phyloP scores from a whole-genome alignment of 1,140 invertebrate genomes.

The Sitophilus oryzae region DNA sequence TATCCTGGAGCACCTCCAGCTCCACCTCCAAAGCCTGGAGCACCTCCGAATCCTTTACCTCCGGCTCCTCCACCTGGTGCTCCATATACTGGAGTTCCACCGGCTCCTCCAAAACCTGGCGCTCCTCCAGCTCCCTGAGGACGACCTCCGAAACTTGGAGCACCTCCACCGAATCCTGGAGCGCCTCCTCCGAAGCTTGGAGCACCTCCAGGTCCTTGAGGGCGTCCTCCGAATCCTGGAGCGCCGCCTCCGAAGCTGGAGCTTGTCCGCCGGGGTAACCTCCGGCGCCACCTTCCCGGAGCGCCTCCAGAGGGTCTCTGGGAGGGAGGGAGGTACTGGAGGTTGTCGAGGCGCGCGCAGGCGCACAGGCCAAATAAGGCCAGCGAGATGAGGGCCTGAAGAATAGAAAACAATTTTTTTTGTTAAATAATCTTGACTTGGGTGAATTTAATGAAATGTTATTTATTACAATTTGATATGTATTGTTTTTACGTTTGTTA shows the following conservation, averaged over 20 bases:
- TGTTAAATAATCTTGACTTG: no score
- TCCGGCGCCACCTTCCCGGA: conserved; percentile 12
- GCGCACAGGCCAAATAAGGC: conserved; percentile 22
- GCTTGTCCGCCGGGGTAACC: no score
- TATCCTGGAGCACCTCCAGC: conserved; percentile 3
- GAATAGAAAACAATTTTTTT: not conserved
- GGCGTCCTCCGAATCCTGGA: not conserved
- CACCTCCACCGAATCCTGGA: conserved; percentile 2
- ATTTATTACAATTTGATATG: no score
- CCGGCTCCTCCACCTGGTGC: conserved; percentile 11
- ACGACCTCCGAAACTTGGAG: conserved; percentile 10
- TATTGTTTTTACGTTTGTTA: no score
- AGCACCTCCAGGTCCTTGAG: conserved; percentile 1
- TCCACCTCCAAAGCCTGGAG: conserved; percentile 8
- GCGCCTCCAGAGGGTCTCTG: conserved; percentile 13
- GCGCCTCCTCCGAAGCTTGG: conserved; percentile 4
- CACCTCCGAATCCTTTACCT: conserved; percentile 3
- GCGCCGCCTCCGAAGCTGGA: conserved; percentile 6
- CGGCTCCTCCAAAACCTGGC: conserved; percentile 5
- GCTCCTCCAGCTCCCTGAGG: conserved; percentile 17
- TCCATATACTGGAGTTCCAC: no score
- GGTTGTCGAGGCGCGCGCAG: conserved; percentile 23
- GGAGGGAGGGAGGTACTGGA: conserved; percentile 20
- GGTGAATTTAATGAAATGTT: no score
- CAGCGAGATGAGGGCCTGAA: no score